Evolutionary conservation across 2,888 invertebrate genomes (phyloP).

Genomic region (Eilema depressum): DNA sequence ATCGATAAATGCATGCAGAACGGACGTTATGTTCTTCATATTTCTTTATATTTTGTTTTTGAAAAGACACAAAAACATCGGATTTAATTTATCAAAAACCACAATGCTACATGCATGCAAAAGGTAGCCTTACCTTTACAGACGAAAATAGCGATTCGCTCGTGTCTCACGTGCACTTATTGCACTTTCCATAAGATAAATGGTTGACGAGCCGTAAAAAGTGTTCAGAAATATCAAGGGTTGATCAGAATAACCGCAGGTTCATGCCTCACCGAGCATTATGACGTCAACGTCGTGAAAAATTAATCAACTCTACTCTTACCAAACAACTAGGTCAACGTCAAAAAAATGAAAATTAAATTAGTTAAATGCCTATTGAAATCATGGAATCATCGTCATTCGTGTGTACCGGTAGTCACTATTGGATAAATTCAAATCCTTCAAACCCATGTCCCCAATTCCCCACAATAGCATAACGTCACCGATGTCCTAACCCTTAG

Average conservation of each 20-base stretch:
- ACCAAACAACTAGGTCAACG: background rate
- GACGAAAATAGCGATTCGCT: background rate
- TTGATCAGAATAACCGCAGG: background rate
- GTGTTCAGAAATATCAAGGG: background rate
- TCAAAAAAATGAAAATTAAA: background rate
- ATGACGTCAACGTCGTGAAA: background rate
- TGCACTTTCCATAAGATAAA: background rate
- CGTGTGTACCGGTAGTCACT: background rate
- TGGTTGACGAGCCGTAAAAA: background rate
- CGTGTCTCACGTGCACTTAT: background rate
- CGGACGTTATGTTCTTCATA: background rate
- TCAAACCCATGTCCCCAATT: background rate
- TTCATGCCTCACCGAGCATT: background rate
- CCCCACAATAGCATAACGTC: too few relatives aligned
- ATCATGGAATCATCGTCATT: background rate
- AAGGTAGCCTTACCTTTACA: background rate
- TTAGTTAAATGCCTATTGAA: background rate
- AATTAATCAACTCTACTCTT: background rate
- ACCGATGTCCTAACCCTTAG: background rate
- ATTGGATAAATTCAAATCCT: too few relatives aligned
- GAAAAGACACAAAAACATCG: background rate
- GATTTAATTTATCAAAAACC: background rate
- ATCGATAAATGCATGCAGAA: background rate
- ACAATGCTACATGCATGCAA: background rate
- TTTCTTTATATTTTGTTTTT: background rate